Evolutionary conservation across 2,113 vertebrate genomes (phyloP).

Genomic region (Apistogramma diplotaenia): DNA sequence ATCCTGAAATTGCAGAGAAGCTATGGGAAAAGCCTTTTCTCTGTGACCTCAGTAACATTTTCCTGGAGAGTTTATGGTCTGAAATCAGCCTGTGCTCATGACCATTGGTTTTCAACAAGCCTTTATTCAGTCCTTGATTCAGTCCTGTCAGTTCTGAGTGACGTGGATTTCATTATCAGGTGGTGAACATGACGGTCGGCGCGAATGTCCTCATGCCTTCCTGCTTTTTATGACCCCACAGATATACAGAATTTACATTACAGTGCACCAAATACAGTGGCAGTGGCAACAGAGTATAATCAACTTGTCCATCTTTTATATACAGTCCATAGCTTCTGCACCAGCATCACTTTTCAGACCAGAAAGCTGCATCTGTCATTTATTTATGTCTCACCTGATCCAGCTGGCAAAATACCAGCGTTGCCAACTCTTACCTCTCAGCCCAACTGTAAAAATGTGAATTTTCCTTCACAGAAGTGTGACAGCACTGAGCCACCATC

Average conservation of each 20-base stretch:
- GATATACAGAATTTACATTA: accelerated
- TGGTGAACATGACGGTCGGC: accelerated
- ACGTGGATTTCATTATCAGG: accelerated
- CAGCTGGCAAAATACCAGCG: neutral
- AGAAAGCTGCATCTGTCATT: neutral
- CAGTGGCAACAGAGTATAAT: accelerated
- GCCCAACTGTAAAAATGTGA: neutral
- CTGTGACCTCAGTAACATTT: neutral
- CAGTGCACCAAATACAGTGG: neutral
- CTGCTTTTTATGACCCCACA: neutral
- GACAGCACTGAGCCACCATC: neutral
- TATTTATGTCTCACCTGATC: neutral
- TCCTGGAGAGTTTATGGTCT: neutral
- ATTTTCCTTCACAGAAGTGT: neutral
- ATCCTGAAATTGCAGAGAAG: neutral
- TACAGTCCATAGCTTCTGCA: neutral
- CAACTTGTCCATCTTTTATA: neutral
- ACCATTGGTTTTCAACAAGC: neutral
- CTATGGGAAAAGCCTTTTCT: neutral
- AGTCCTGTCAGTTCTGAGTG: neutral
- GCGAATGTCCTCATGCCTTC: neutral
- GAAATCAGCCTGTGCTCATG: neutral
- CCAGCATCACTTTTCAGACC: neutral
- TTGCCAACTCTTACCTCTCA: neutral
- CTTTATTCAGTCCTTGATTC: neutral